Base-by-base conservation (phyloP, 2,113 vertebrate species). In the Madoqua kirkii region DNA sequence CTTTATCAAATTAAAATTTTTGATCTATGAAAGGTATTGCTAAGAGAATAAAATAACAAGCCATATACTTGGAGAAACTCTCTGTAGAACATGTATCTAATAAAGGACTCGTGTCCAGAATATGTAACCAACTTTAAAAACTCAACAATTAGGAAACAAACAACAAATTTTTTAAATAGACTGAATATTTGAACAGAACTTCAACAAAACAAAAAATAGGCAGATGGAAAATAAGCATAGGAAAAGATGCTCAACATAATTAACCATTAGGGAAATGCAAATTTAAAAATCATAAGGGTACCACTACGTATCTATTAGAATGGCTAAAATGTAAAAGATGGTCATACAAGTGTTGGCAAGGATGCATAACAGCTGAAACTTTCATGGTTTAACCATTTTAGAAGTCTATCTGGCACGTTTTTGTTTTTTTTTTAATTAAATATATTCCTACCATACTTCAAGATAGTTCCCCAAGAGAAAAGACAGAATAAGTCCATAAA, bases 1-100 rank as follows among this genome's bases (percentile, higher is more conserved):
- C 45, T 85, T 95, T 40, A 76, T 57, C 94, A 93, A 96, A 91
- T 64, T 85, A 12, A 60, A 95, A 74, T 16, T 52, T 83, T 86
- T 82, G 10, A 21, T 90, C 62, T 93, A 43, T 87, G 54, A 93
- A 83, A 96, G 50, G 62, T 13, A 67, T 13, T 89, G 48, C 45
- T 86, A 89, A 91, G 12, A 85, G 9, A 84, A 67, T 89, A 6
- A 92, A 40, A 86, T 67, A 67, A 78, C 12, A 87, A 45, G 17
- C 17, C 21, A 74, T 31, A 50, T 54, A 50, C 27, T 91, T 45
- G 16, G 25, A 86, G 31, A 95, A 92, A 92, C 23, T 60, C 78
- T 95, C 89, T 17, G 40, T 52, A 88, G 50, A 92, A 87, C 6
- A 57, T 27, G 0, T 64, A 31, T 74, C 54, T 94, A 48, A 76